Percentiles rank a stretch among this genome's conserved stretches.
phyloP scores from a whole-genome alignment of 2,888 invertebrate genomes.

The Cheilosia vulpina region DNA sequence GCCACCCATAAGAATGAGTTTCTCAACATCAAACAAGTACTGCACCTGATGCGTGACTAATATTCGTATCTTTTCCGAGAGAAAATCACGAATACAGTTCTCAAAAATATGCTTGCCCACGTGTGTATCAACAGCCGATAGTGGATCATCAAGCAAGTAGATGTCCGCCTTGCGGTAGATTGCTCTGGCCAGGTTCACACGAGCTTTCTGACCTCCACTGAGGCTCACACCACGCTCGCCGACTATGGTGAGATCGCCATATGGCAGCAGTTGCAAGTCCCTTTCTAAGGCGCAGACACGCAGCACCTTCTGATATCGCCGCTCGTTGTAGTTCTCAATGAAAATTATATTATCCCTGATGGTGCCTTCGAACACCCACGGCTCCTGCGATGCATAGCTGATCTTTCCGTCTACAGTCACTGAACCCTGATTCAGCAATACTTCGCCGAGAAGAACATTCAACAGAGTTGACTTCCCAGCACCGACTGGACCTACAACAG shows the following conservation, averaged over 20 bases:
- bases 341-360: conserved; percentile 97
- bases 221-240: conserved; percentile 89
- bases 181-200: conserved; percentile 90
- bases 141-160: conserved; percentile 90
- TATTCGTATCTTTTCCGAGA: conserved; percentile 87
- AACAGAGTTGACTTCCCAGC: conserved; percentile 90
- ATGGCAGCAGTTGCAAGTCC: conserved; percentile 87
- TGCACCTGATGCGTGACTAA: conserved; percentile 89
- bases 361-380: conserved; percentile 92
- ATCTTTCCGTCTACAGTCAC: conserved; percentile 86
- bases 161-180: conserved; percentile 90
- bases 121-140: conserved; percentile 91
- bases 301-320: conserved; percentile 84
- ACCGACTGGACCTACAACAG: conserved; percentile 90
- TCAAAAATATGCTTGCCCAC: conserved; percentile 91
- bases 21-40: conserved; percentile 85
- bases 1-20: conserved; percentile 85
- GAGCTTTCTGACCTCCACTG: conserved; percentile 90
- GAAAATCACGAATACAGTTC: conserved; percentile 87
- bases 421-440: conserved; percentile 86
- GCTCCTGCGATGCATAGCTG: conserved; percentile 92
- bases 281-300: conserved; percentile 86
- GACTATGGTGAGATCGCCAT: conserved; percentile 84
- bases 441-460: conserved; percentile 89
- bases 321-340: conserved; percentile 88